Evolutionary conservation across 2,797 vertebrate species (phyloP), one percentile per base, ranked within the genome.

Genomic region (Hippopotamyrus pictus): DNA sequence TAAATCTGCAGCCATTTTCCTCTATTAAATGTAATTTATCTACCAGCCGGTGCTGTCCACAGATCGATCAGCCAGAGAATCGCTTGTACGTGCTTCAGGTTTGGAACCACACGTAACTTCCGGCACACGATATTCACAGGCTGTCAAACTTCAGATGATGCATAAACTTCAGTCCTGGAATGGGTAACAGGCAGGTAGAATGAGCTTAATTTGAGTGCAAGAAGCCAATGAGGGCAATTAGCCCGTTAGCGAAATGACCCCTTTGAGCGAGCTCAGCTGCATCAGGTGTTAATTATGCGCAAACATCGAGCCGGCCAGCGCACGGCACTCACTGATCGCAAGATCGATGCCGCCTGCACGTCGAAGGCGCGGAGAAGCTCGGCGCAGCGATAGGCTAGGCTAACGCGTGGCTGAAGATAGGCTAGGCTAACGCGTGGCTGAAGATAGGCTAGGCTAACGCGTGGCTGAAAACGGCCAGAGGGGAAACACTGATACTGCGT

Each of bases 291-390:
- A 95, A 95, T 95, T 94, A 91, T 92, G 91, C 92, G 88, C 91
- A 92, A 93, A 92, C 90, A 91, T 93, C 93, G 93, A 73, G 88
- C 89, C 62, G 46, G 90, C 90, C 92, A 92, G 93, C 91, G 93
- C 92, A 91, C 91, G 92, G 93, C 93, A 92, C 91, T 93, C 92
- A 91, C 91, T 91, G 44, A 91, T 92, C 91, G 91, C 86, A 87
- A 59, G 92, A 96, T 96, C 95, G 94, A 96, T 96, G 94, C 90
- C 89, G 91, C 93, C 94, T 95, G 12, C 8, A 94, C 94, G 94
- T 95, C 95, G 95, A 95, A 95, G 95, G 95, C 92, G 92, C 91
- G 92, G 93, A 95, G 94, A 94, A 93, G 94, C 93, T 92, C 86
- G 12, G 5, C 12, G 83, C 93, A 94, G 93, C 92, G 94, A 48